A percentile compares a stretch with the other conserved stretches of the same genome.
These are phyloP conservation scores for Chionomys nivalis DNA, from an alignment of 2,113 vertebrate species.

Conservation along the genomic window DNA sequence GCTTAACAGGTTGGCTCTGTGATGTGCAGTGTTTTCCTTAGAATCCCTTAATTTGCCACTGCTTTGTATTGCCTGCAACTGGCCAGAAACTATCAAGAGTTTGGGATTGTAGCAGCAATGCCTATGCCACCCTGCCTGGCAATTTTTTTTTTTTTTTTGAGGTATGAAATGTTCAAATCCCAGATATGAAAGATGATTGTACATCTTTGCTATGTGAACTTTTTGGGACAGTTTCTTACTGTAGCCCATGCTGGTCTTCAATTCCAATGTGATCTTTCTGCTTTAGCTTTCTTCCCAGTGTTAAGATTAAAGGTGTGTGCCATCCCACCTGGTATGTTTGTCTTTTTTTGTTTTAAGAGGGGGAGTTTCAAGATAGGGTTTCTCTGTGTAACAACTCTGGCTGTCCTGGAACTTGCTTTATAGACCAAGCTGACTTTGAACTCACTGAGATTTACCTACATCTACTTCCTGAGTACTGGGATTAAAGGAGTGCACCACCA, in stretches of 20 bases:
- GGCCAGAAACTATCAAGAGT: not conserved
- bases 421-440: not conserved
- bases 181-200: slow-evolving; percentile 42
- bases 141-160: slow-evolving; percentile 59
- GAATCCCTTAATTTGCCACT: not conserved
- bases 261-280: not conserved
- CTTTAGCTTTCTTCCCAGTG: not conserved
- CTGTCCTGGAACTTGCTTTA: not conserved
- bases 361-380: too few relatives aligned
- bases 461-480: not conserved
- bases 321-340: not conserved
- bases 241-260: not conserved
- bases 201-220: slow-evolving; percentile 20
- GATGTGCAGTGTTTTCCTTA: slow-evolving; percentile 8
- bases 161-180: slow-evolving; percentile 16
- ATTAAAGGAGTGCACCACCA: not conserved
- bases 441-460: not conserved
- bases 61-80: not conserved
- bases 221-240: not conserved
- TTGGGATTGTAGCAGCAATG: not conserved
- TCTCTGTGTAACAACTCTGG: not conserved
- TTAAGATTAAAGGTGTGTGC: not conserved
- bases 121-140: not conserved
- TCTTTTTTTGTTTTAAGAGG: not conserved
- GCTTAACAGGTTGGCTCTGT: not conserved